phyloP scores from a whole-genome alignment of 2,113 vertebrate genomes.

The Phylloscopus trochilus region DNA sequence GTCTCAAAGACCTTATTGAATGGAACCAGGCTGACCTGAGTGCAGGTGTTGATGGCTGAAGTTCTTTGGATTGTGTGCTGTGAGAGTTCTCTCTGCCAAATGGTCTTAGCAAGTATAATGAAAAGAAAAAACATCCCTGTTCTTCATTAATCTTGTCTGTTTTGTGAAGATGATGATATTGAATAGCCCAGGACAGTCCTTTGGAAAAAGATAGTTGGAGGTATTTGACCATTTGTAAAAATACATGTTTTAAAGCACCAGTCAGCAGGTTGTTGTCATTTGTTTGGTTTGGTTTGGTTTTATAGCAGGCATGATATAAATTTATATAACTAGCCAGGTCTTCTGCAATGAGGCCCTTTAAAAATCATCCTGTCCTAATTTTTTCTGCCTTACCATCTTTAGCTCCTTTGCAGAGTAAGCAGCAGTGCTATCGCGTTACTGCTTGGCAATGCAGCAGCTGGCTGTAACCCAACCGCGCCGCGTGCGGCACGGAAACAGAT shows the following conservation, averaged over 20 bases:
- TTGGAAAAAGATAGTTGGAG: background rate
- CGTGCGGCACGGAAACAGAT: slow-evolving; percentile 22
- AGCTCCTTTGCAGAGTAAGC: background rate
- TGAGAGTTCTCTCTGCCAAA: background rate
- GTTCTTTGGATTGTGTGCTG: background rate
- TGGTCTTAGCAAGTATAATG: background rate
- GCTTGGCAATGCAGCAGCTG: slow-evolving; percentile 31
- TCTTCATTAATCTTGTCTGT: background rate
- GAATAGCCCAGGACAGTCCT: background rate
- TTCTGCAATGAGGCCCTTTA: background rate
- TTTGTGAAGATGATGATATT: background rate
- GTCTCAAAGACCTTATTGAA: background rate
- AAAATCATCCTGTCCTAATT: background rate
- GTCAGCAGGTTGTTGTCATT: background rate
- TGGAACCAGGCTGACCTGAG: background rate
- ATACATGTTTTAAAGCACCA: background rate
- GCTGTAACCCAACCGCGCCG: slow-evolving; percentile 1
- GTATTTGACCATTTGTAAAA: background rate
- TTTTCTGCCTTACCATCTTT: background rate
- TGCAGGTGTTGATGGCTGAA: background rate
- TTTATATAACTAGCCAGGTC: background rate
- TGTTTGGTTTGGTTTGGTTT: background rate
- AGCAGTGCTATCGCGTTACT: background rate
- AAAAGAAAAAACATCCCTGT: background rate
- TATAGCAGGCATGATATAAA: background rate